Evolutionary conservation across 2,888 invertebrate genomes (phyloP), one percentile per base, ranked within the genome.

Genomic region (Coecobrya sp.): DNA sequence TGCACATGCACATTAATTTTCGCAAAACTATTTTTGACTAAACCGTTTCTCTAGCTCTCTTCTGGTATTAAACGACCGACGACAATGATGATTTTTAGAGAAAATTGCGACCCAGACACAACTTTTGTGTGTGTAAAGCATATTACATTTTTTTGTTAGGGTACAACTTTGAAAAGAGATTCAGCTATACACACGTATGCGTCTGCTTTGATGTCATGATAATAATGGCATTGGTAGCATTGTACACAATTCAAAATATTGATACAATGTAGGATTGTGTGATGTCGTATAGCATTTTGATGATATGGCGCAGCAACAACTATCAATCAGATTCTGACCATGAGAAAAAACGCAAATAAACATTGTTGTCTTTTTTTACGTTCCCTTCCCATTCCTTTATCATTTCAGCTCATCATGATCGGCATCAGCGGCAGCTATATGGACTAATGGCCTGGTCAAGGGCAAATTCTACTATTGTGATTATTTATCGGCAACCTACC

Each of bases 361-460:
- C 25, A 19, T 22, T 30, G 30, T 10, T 52, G n/a, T 25, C 13
- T 55, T 5, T 79, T 52, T 22, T 52, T 70, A 22, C 1, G 7
- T 52, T 79, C 27, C 55, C 52, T 27, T 52, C 27, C 49, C 52
- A 16, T 52, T 52, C 52, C 27, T 2, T 45, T n/a, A 52, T 79
- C 73, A 45, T 79, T 76, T 45, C 25, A 79, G 52, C 49, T 79
- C 79, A 52, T 52, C 36, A 36, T 2, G 3, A 36, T 2, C 36
- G 7, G 36, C 36, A 36, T 2, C 36, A 36, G 36, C 36, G 7
- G 36, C 36, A 76, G 19, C 42, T 22, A 11, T 45, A 45, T 45
- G 42, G 79, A 8, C 27, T 79, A 52, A 42, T 82, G 62, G 82
- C 82, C 82, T 82, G 82, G 82, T 82, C 82, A 82, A 82, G 82